Base-by-base conservation (phyloP, 2,113 vertebrate species). In the Myotis yumanensis region DNA sequence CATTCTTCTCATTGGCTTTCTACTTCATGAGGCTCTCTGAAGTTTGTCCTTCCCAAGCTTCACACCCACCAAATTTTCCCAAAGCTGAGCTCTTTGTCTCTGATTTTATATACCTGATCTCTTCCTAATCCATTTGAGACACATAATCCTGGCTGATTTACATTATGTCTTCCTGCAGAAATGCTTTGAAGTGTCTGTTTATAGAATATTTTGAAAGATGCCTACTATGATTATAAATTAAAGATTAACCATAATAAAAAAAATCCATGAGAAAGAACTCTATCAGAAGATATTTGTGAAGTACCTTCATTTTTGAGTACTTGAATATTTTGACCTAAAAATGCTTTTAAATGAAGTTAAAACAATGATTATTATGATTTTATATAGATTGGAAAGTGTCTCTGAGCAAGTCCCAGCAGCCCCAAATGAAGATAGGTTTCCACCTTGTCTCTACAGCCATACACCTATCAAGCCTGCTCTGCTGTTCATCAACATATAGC, bases 241-340 rank as follows among this genome's bases (percentile, higher is more conserved):
- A 90, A 77, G 22, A 90, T 32, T 92, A 87, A 85, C 28, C 12
- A 30, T 35, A 48, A 30, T 35, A 89, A 46, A 46, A 46, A 66
- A 80, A 94, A 57, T 37, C 32, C 52, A 62, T 59, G 37, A 68
- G 43, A 79, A 90, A 28, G 72, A 81, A 93, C 14, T 96, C 37
- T 93, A 77, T 22, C 52, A 86, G 25, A 43, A 96, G 59, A 35
- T 59, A 57, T 15, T 40, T 57, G 6, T 28, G 37, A 94, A 92
- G 30, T n/a, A 84, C 40, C 59, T 82, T 73, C 11, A 81, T 68
- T 54, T 48, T 73, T 82, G 20, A 88, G 11, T 86, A 85, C 22
- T 68, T 88, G 54, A 73, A 59, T 66, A 86, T 91, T 94, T 54
- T 82, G 37, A 91, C 66, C 11, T 69, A 91, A 84, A 95, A 93